Evolutionary conservation across 2,888 invertebrate genomes (phyloP).

Genomic region (Iselma pallidipennis): DNA sequence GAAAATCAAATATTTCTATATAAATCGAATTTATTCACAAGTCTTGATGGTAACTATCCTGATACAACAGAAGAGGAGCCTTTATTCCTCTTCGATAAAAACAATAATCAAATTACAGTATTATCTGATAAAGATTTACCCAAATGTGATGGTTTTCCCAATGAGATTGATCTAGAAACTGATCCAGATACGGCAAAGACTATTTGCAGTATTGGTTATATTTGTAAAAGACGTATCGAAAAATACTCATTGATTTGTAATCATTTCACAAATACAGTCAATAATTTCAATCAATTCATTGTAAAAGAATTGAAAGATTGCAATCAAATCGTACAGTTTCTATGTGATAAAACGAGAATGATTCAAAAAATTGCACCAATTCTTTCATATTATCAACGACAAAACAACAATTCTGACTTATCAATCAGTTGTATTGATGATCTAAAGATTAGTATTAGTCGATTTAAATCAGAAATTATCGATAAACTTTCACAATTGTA

Average conservation of each 20-base stretch:
- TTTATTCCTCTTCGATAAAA: conserved; percentile 78
- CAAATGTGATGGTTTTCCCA: conserved; percentile 88
- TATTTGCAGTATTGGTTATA: conserved; percentile 86
- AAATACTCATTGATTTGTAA: conserved; percentile 67
- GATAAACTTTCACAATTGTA: conserved; percentile 69
- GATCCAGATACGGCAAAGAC: conserved; percentile 90
- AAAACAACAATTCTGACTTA: conserved; percentile 38
- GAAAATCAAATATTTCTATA: conserved; percentile 83
- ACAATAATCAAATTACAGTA: conserved; percentile 78
- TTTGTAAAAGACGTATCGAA: conserved; percentile 75
- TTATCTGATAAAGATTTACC: conserved; percentile 71
- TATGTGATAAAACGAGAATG: conserved; percentile 59
- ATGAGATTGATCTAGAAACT: conserved; percentile 83
- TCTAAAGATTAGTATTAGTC: conserved; percentile 61
- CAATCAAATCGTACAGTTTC: conserved; percentile 57
- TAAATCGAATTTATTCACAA: conserved; percentile 68
- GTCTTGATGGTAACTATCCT: conserved; percentile 69
- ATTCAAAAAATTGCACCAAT: conserved; percentile 57
- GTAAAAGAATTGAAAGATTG: conserved; percentile 63
- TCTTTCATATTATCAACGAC: conserved; percentile 49
- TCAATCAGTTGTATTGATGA: not conserved
- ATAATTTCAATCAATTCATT: conserved; percentile 72
- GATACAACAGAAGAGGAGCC: conserved; percentile 70
- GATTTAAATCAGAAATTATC: conserved; percentile 60
- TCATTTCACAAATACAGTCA: conserved; percentile 72